Evolutionary conservation across 2,888 invertebrate species (phyloP).

Genomic region (Mycogona germanica): DNA sequence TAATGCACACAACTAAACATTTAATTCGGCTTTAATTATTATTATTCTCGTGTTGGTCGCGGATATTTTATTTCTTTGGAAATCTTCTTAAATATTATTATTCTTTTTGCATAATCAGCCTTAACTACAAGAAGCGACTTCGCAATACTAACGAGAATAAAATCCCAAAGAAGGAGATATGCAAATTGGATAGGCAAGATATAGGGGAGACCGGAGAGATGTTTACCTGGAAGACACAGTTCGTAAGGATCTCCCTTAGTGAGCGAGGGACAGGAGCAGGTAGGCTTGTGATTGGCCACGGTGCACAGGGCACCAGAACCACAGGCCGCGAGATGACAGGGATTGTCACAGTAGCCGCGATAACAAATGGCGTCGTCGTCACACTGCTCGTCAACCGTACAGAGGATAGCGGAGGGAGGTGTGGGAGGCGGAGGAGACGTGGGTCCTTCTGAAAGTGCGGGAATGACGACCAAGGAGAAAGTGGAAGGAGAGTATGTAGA

Average conservation of each 20-base stretch:
- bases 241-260: conserved; percentile 32
- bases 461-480: not conserved
- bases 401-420: not conserved
- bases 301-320: conserved; percentile 73
- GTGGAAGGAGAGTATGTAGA: not conserved
- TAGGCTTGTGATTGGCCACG: conserved; percentile 42
- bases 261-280: conserved; percentile 66
- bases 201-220: not conserved
- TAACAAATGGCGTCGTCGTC: conserved; percentile 81
- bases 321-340: conserved; percentile 55
- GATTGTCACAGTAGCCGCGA: conserved; percentile 49
- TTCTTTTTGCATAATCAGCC: too few relatives aligned
- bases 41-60: too few relatives aligned
- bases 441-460: not conserved
- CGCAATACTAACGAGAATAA: too few relatives aligned
- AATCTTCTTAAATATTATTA: too few relatives aligned
- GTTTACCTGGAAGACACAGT: conserved; percentile 15
- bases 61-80: too few relatives aligned
- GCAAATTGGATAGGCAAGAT: not conserved
- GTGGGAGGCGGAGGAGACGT: not conserved
- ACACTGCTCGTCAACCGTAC: conserved; percentile 47
- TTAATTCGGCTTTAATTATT: too few relatives aligned
- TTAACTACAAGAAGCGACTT: too few relatives aligned
- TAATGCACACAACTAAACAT: too few relatives aligned
- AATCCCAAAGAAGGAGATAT: not conserved